Conservation (phyloP, 2,113 vertebrate genomes). For the Platysternon megacephalum region DNA sequence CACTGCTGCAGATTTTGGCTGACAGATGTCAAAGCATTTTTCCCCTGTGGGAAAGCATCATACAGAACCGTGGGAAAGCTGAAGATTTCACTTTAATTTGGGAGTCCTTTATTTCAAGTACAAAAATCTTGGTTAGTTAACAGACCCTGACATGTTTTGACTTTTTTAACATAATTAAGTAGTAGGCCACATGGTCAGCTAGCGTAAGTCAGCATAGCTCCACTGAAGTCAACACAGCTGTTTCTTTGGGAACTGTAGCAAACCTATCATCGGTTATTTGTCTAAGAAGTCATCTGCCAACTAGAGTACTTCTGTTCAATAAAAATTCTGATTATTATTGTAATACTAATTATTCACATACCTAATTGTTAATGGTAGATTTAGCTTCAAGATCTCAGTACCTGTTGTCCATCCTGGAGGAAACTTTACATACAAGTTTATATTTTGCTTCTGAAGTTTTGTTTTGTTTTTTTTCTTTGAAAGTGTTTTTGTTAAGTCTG, state of each 20-base stretch:
- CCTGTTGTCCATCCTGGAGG: background rate
- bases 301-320: background rate
- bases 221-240: background rate
- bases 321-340: background rate
- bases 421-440: background rate
- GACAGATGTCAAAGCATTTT: background rate
- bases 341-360: background rate
- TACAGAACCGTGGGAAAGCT: background rate
- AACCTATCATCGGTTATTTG: background rate
- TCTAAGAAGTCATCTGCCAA: background rate
- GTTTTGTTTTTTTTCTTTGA: background rate
- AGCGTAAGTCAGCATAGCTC: background rate
- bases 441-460: background rate
- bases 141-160: background rate
- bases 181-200: background rate
- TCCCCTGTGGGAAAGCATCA: background rate
- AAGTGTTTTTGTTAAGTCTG: background rate
- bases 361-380: constrained; percentile 1
- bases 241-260: background rate
- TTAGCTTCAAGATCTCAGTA: background rate
- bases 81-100: background rate
- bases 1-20: background rate
- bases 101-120: background rate
- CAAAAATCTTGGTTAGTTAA: background rate
- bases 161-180: background rate